Evolutionary conservation across 2,113 vertebrate genomes (phyloP), one percentile per base, ranked within the genome.

Genomic region (Hemibates koningsi): DNA sequence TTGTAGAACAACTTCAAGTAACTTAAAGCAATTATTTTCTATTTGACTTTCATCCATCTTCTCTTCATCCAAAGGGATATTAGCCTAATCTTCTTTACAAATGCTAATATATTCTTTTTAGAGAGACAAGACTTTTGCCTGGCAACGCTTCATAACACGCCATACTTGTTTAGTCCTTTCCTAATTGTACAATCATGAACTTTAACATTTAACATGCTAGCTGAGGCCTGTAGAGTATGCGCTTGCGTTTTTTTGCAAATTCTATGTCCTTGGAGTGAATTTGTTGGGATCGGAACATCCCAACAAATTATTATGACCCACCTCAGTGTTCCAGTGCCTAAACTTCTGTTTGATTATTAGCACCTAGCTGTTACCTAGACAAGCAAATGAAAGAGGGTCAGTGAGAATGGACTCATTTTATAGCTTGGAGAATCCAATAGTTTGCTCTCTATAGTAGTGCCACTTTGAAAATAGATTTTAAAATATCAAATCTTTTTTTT

Each of bases 401-500:
- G 24, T 52, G 48, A 78, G 1, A 52, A 32, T 9, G 17, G 27
- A 19, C 11, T 32, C 17, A 12, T 78, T 48, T 32, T 17, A 78
- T 50, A 32, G 17, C 43, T 27, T 73, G 68, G 38, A 27, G 21
- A 73, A 45, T 71, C n/a, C 24, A 78, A 50, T 50, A 50, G 45
- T 50, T 50, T 50, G 14, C 0, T 3, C 45, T 61, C 5, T 36
- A 9, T 21, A 16, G 12, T 34, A 50, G 43, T 56, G 68, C 32
- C 29, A 11, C 45, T 85, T 78, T 83, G 63, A 78, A 7, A 36
- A 54, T 38, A 19, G 32, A 68, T 85, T 86, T 54, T 71, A 81
- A 86, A 90, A 91, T 38, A 81, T n/a, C 48, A 12, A 43, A 76
- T 32, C 7, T 24, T 11, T 68, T 59, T 29, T 83, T 45, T 78